Conservation (phyloP, 2,113 vertebrate species). For the Irena cyanogastra region DNA sequence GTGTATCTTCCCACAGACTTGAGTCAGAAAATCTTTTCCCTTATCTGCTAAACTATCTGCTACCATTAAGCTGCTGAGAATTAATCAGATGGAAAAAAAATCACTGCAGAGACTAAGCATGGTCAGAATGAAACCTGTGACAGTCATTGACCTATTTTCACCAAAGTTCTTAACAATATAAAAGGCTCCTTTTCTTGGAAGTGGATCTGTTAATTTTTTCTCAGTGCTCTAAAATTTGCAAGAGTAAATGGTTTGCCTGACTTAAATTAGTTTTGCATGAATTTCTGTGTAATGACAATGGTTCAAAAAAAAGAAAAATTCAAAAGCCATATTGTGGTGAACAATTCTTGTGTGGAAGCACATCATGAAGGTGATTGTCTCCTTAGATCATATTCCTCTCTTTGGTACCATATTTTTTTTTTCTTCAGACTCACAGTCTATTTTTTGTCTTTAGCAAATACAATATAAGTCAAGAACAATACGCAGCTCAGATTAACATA, state of each 20-base stretch:
- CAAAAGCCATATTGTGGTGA: neutral
- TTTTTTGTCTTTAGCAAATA: neutral
- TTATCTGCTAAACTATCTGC: neutral
- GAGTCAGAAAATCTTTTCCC: neutral
- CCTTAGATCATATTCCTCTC: neutral
- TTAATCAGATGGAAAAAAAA: neutral
- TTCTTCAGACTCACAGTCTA: too few relatives aligned
- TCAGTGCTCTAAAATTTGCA: neutral
- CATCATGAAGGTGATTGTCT: neutral
- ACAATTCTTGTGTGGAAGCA: neutral
- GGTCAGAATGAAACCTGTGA: neutral
- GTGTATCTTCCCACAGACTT: neutral
- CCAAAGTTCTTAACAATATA: neutral
- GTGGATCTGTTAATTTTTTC: neutral
- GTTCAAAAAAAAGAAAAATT: neutral
- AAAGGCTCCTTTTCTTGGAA: neutral
- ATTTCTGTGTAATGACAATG: neutral
- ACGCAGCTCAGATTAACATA: constrained; percentile 11
- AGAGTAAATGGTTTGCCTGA: neutral
- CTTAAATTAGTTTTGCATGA: neutral
- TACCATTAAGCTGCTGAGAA: neutral
- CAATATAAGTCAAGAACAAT: neutral
- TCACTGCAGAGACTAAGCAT: neutral
- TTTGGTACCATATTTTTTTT: neutral
- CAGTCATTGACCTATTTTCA: neutral